These are phyloP conservation scores for Tragulus kanchil DNA, from an alignment of 2,113 vertebrate genomes.

Conservation along the genomic window DNA sequence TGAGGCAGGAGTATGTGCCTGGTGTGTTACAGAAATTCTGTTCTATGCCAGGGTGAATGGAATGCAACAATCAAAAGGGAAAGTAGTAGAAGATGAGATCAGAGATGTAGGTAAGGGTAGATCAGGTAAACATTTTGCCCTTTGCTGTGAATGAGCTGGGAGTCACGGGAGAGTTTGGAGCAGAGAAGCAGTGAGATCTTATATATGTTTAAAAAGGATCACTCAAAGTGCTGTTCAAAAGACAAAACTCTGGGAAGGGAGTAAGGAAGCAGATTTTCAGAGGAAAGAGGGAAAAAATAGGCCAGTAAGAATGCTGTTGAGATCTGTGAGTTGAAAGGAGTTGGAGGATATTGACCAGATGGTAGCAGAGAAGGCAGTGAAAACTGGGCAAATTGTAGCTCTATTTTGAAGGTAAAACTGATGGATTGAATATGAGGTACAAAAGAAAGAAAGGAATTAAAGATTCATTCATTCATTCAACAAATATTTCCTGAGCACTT, in stretches of 20 bases:
- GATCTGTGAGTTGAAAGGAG: background rate
- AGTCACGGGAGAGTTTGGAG: background rate
- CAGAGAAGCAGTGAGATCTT: background rate
- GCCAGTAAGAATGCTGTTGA: background rate
- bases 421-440: background rate
- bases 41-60: background rate
- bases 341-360: background rate
- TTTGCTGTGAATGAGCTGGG: background rate
- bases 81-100: background rate
- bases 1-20: background rate
- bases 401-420: conserved; percentile 23
- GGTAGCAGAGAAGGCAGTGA: conserved; percentile 1
- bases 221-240: conserved; percentile 16
- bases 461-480: conserved; percentile 28
- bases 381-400: conserved; percentile 33
- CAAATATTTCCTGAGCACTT: conserved; percentile 45
- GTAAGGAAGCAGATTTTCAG: background rate
- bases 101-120: background rate
- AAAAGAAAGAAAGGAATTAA: conserved; percentile 28
- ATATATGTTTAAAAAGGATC: conserved; percentile 1
- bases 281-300: background rate
- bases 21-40: background rate
- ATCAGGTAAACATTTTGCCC: background rate
- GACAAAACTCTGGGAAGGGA: background rate
- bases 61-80: background rate